A percentile compares a stretch with the other conserved stretches of the same genome.
phyloP scores from a whole-genome alignment of 2,888 invertebrate genomes.

The Harpalus rufipes region DNA sequence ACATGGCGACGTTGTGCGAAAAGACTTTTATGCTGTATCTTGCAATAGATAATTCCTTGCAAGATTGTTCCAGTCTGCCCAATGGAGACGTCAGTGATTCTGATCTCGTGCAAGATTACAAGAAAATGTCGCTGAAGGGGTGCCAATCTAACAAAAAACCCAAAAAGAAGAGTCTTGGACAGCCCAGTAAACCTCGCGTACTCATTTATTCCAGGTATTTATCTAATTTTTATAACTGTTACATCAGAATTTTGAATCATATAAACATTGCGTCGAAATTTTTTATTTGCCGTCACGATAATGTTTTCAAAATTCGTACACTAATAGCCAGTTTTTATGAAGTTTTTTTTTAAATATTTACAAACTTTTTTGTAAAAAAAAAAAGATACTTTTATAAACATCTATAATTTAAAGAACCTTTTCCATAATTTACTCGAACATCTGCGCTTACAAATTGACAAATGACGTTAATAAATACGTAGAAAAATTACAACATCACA shows the following conservation, averaged over 20 bases:
- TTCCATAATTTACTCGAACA: background rate
- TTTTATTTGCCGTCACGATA: too few species aligned
- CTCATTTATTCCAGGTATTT: conserved; percentile 79
- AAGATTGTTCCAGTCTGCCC: conserved; percentile 89
- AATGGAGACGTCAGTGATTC: conserved; percentile 83
- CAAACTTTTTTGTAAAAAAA: background rate
- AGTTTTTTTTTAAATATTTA: background rate
- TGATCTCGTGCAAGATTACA: conserved; percentile 89
- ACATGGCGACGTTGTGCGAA: conserved; percentile 77
- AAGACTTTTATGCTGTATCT: conserved; percentile 88
- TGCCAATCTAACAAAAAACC: conserved; percentile 73
- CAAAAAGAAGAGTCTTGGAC: conserved; percentile 78
- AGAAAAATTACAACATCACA: background rate
- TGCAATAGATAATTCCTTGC: conserved; percentile 86
- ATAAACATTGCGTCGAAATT: too few species aligned
- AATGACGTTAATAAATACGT: background rate
- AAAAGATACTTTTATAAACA: too few species aligned
- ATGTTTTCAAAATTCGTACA: background rate
- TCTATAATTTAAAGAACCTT: background rate
- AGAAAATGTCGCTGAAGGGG: conserved; percentile 77
- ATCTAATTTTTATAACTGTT: background rate
- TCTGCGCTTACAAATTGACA: background rate
- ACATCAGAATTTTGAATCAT: background rate
- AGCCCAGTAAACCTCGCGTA: conserved; percentile 82
- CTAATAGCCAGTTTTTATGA: background rate